These are phyloP conservation scores for Masticophis lateralis DNA, from an alignment of 2,797 vertebrate species.

Conservation along the genomic window DNA sequence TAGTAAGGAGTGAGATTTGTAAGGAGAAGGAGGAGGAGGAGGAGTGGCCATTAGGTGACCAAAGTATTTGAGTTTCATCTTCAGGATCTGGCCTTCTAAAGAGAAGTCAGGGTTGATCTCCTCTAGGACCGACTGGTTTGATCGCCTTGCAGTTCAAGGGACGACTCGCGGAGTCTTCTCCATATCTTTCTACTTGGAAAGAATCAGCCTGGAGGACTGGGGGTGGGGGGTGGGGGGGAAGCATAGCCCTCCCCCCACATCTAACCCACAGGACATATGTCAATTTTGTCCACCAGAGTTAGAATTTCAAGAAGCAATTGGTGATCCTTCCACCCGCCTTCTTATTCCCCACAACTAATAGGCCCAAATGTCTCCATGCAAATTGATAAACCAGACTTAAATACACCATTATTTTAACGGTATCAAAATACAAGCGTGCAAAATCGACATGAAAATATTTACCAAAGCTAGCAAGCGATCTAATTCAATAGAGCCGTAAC, in stretches of 20 bases:
- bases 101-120: too few relatives aligned
- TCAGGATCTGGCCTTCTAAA: too few relatives aligned
- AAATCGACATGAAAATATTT: background rate
- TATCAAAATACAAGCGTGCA: background rate
- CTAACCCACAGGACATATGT: background rate
- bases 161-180: too few relatives aligned
- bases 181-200: background rate
- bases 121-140: too few relatives aligned
- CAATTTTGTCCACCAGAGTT: background rate
- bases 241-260: background rate
- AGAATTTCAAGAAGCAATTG: background rate
- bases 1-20: too few relatives aligned
- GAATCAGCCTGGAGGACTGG: background rate
- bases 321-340: background rate
- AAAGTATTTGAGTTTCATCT: too few relatives aligned
- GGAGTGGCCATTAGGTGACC: too few relatives aligned
- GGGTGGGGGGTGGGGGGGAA: background rate
- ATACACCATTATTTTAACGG: fast-evolving
- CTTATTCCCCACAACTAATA: background rate
- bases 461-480: fast-evolving
- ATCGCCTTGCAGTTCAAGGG: too few relatives aligned
- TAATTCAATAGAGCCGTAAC: background rate
- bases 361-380: background rate
- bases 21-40: too few relatives aligned
- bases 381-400: background rate